Percentiles rank a stretch among this genome's conserved stretches.
These are phyloP conservation scores for Sardinella longiceps DNA, from an alignment of 2,797 vertebrate species.

Conservation along the genomic window DNA sequence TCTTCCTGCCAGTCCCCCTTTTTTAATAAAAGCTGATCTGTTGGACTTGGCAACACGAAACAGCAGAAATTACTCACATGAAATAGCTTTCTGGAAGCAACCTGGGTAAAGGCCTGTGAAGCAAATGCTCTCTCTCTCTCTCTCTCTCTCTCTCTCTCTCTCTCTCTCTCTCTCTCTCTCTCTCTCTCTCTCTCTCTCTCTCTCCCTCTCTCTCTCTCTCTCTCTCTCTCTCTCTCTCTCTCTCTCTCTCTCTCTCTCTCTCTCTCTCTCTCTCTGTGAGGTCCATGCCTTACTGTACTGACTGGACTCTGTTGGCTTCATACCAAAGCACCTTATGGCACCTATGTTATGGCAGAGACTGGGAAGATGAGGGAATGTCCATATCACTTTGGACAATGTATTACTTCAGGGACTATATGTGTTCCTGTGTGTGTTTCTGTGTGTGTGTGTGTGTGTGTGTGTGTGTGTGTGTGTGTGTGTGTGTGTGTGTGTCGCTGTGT, in stretches of 20 bases:
- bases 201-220: not conserved
- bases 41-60: not conserved
- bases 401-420: not conserved
- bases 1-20: not conserved
- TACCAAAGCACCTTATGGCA: not conserved
- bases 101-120: not conserved
- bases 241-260: not conserved
- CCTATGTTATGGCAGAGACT: not conserved
- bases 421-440: too few relatives aligned
- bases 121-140: not conserved
- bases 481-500: not conserved
- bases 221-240: not conserved
- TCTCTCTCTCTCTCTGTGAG: not conserved
- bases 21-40: constrained; percentile 27
- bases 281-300: not conserved
- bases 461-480: constrained; percentile 8
- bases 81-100: not conserved
- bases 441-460: not conserved
- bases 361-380: constrained; percentile 13
- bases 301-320: not conserved
- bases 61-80: not conserved
- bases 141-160: not conserved
- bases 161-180: not conserved
- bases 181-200: not conserved
- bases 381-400: not conserved